These are phyloP conservation scores for Aphelenchoides fujianensis DNA, from an alignment of 1,140 invertebrate genomes.

Conservation along the genomic window DNA sequence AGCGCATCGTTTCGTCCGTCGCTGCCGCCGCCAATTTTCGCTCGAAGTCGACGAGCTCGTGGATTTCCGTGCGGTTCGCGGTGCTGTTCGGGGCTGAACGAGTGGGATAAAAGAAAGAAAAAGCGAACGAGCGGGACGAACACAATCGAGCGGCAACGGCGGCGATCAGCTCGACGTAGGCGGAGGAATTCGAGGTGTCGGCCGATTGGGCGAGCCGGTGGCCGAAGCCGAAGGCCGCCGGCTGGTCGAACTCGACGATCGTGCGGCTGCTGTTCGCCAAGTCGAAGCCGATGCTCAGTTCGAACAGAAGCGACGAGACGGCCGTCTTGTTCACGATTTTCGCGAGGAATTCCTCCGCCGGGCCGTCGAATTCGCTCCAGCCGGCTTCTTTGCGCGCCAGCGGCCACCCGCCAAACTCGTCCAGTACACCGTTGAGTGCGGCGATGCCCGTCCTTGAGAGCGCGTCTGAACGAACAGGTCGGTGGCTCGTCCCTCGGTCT, in stretches of 20 bases:
- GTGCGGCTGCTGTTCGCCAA: conserved; percentile 71
- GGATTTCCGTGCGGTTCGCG: conserved; percentile 73
- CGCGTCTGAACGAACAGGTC: conserved; percentile 32
- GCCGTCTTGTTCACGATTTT: conserved; percentile 71
- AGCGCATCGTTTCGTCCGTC: conserved; percentile 48
- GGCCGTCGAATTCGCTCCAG: conserved; percentile 71
- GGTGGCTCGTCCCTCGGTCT: neutral
- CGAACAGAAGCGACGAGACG: conserved; percentile 84
- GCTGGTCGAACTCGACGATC: conserved; percentile 74
- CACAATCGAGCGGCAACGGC: too few relatives aligned
- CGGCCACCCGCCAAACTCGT: conserved; percentile 83
- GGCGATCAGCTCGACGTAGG: neutral
- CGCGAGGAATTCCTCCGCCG: conserved; percentile 77
- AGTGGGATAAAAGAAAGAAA: too few relatives aligned
- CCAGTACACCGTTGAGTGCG: conserved; percentile 65
- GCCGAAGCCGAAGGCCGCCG: conserved; percentile 64
- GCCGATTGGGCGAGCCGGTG: neutral
- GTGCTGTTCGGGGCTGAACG: conserved; percentile 69
- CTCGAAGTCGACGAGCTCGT: conserved; percentile 82
- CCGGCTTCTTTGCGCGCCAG: conserved; percentile 74
- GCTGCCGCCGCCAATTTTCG: conserved; percentile 77
- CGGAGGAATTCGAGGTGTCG: neutral
- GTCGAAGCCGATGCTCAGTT: conserved; percentile 82
- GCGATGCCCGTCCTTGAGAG: neutral
- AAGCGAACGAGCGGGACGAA: too few relatives aligned